Base-by-base conservation (phyloP, 2,113 vertebrate genomes). In the Takifugu flavidus region DNA sequence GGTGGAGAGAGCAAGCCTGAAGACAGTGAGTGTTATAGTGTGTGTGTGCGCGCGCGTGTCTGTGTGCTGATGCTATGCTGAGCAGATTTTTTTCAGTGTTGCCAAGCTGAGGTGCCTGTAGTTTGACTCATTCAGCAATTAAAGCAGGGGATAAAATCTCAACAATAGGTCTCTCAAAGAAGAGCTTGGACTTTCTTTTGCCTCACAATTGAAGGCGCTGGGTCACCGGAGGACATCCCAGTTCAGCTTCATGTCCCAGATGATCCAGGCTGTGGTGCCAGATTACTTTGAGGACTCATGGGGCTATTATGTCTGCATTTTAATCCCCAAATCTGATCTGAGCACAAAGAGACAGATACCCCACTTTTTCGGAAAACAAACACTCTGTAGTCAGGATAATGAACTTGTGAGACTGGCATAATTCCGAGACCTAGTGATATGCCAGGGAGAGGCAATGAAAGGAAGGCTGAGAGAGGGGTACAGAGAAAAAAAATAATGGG, bases 1-100 rank as follows among this genome's bases (percentile, higher is more conserved):
- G 6, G 69, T 89, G 26, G 92, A 92, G 76, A 90, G 85, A 61
- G 49, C 71, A 1, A 91, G 77, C 29, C 79, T 83, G 31, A 88
- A 70, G 62, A 91, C 86, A 57, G 92, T 93, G 66, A 90, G 92
- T 71, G 25, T 4, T n/a, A 49, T 50, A 20, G 59, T 53, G 47
- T 60, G 61, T 49, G 15, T 49, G 25, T 55, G 25, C 85, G 70
- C 58, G 49, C 43, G 70, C 56, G 72, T n/a, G n/a, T n/a, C n/a
- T n/a, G n/a, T 79, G 47, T 28, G 56, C 49, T 28, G 44, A 77
- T 62, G 61, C 62, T 67, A 72, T 39, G 11, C 34, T 39, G 53
- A 26, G 51, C 7, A 47, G 14, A 34, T 27, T 58, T 47, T 45
- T 78, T 77, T 78, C 75, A 77, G 72, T 75, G 80, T 73, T 82